Percentiles rank a stretch among this genome's conserved stretches.
Evolutionary conservation across 2,113 vertebrate genomes (phyloP).

Genomic region (Pogonocichla stellata): DNA sequence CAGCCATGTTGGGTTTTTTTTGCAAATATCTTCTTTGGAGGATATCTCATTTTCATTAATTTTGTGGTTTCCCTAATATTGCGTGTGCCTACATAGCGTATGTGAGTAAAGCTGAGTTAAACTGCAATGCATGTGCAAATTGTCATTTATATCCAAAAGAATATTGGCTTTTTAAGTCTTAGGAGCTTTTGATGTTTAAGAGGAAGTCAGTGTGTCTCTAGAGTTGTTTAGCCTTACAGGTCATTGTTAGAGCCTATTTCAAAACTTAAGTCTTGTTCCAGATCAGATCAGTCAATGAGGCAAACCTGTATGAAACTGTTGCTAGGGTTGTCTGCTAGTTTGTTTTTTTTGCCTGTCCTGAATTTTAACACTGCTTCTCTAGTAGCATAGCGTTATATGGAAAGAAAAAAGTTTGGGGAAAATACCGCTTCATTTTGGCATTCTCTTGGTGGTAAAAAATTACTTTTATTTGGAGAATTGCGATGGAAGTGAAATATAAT

Average conservation of each 20-base stretch:
- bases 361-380: not conserved
- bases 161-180: not conserved
- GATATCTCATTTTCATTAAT: not conserved
- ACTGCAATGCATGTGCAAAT: not conserved
- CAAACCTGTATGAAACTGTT: not conserved
- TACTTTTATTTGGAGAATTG: not conserved
- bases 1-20: accelerated
- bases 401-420: not conserved
- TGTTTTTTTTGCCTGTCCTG: not conserved
- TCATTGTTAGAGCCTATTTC: not conserved
- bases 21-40: not conserved
- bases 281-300: not conserved
- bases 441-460: not conserved
- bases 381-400: not conserved
- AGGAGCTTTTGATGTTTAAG: not conserved
- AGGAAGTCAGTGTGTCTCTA: not conserved
- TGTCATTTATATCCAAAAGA: not conserved
- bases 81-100: not conserved
- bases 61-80: not conserved
- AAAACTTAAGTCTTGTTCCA: not conserved
- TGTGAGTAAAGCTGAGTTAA: not conserved
- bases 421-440: not conserved
- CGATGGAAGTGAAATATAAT: not conserved
- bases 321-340: not conserved
- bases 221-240: not conserved